Base-by-base conservation (phyloP, 2,888 invertebrate genomes). In the Caenorhabditis angaria region DNA sequence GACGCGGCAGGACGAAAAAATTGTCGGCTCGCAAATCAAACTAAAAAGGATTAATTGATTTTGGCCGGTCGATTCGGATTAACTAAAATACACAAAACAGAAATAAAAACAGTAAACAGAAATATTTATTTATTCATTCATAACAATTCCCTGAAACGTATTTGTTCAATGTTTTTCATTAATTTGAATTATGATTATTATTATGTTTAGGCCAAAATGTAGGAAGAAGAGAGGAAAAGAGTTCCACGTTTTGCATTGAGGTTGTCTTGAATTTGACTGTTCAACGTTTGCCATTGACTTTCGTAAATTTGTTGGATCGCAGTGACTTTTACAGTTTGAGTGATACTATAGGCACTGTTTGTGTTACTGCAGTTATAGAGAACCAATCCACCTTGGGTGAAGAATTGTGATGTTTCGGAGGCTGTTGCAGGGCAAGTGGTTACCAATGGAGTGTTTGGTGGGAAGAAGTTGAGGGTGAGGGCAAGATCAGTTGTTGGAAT, bases 221-320 rank as follows among this genome's bases (percentile, higher is more conserved):
- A 41, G 3, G 41, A 41, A 3, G 41, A 41, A 6, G 41, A 41
- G 8, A 41, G 14, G 18, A 41, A 41, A 2, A 41, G 41, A 3
- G 41, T 41, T 41, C 41, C 41, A 18, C 41, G 41, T 41, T 41
- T 41, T 3, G 41, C 6, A 41, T 41, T 41, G 22, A 53, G 53
- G 14, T 53, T 24, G 24, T 24, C 53, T n/a, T 53, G 53, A 12
- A 53, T 53, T 14, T 53, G 20, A 25, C 25, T 27, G 24, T 22
- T 27, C 53, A 53, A 53, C 27, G n/a, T 22, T 14, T 53, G 14
- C 53, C 53, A 53, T 53, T 53, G 53, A 27, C 53, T 53, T 53
- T 53, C 53, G 27, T 53, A 53, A 22, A 53, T 53, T 27, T 24
- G 25, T 14, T 53, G 53, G 27, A 53, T 25, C 10, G 53, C 53